Percentiles rank a stretch among this genome's conserved stretches.
Conservation (phyloP, 2,888 invertebrate species). For the Cosmopolites sordidus region DNA sequence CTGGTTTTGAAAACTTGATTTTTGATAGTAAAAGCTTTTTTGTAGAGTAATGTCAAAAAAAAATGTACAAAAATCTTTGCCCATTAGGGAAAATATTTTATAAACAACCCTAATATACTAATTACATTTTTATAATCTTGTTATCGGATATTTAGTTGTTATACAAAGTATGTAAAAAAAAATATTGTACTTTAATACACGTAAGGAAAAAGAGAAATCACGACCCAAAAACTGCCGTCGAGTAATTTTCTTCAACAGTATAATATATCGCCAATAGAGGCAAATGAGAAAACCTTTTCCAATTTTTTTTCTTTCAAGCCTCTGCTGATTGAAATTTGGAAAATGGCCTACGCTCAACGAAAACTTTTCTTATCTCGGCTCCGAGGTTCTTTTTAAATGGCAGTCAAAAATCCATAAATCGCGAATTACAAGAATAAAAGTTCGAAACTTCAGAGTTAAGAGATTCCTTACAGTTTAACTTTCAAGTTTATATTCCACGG, state of each 20-base stretch:
- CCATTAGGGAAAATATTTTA: no score
- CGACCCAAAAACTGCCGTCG: no score
- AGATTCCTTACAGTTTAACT: conserved; percentile 24
- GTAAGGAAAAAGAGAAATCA: no score
- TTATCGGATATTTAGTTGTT: no score
- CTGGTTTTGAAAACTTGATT: no score
- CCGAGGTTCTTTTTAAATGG: conserved; percentile 22
- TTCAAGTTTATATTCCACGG: conserved; percentile 25
- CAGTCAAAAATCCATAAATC: conserved; percentile 27
- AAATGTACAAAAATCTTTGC: no score
- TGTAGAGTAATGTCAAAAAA: no score
- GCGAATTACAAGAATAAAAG: conserved; percentile 27
- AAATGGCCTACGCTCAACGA: conserved; percentile 25
- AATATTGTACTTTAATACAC: no score
- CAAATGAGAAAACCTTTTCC: conserved; percentile 20
- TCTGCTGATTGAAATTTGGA: conserved; percentile 26
- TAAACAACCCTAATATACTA: no score
- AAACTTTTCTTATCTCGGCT: conserved; percentile 27
- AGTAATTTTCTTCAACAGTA: neutral
- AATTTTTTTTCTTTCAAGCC: conserved; percentile 17
- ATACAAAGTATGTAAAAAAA: no score
- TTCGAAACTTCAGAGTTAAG: conserved; percentile 24
- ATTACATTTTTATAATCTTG: no score
- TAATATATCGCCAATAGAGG: conserved; percentile 15
- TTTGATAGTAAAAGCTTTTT: no score